phyloP scores from a whole-genome alignment of 2,113 vertebrate species.

The Melanerpes formicivorus region DNA sequence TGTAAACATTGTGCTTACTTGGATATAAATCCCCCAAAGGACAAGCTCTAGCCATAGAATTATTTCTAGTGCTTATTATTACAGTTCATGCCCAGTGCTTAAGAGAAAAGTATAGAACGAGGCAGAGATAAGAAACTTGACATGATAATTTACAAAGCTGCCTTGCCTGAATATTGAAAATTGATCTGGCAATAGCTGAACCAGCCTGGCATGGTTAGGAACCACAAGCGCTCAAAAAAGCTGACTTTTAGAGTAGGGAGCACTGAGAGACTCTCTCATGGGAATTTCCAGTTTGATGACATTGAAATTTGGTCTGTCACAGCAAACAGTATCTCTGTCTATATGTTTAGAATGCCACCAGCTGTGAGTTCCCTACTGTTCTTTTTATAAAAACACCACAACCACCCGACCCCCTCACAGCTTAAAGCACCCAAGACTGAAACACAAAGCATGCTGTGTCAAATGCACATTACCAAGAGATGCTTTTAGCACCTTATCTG shows the following conservation, averaged over 20 bases:
- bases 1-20: neutral
- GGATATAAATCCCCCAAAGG: neutral
- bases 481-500: neutral
- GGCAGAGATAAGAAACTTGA: neutral
- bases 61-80: conserved; percentile 14
- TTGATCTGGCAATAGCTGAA: neutral
- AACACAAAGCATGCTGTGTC: neutral
- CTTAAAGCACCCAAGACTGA: neutral
- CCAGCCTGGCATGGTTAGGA: neutral
- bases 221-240: neutral
- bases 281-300: neutral
- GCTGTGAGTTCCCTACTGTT: neutral
- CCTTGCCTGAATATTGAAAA: neutral
- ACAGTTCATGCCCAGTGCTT: neutral
- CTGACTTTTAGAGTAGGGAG: neutral
- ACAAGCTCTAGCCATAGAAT: neutral
- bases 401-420: too few species aligned
- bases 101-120: neutral
- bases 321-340: neutral
- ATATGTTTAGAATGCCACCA: neutral
- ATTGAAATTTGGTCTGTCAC: neutral
- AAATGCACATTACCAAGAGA: neutral
- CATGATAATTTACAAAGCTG: neutral
- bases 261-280: neutral
- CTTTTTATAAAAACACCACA: neutral